These are phyloP conservation scores for Papilio helenus DNA, from an alignment of 1,140 invertebrate genomes.

Conservation along the genomic window DNA sequence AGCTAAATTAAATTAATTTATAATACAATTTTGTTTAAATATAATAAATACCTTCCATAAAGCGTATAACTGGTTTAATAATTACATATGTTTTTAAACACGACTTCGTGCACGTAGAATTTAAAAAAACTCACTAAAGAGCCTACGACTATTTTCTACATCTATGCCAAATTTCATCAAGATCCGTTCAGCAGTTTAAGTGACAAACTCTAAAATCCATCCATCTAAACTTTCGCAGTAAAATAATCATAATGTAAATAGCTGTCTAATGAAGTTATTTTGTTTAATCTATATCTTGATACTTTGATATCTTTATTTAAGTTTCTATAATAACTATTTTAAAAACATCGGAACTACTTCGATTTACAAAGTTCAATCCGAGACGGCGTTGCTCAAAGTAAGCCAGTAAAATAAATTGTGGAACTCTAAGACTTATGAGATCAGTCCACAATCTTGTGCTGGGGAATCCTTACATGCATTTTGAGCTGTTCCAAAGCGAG, in stretches of 20 bases:
- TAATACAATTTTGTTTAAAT: too few relatives aligned
- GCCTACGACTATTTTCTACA: too few relatives aligned
- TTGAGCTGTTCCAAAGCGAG: slow-evolving; percentile 31
- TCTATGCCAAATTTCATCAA: too few relatives aligned
- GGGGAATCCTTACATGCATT: slow-evolving; percentile 34
- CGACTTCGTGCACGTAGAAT: too few relatives aligned
- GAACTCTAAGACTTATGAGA: slow-evolving; percentile 37
- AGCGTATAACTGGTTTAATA: neutral
- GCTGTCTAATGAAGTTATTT: neutral
- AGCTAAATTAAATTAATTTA: too few relatives aligned
- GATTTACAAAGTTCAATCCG: slow-evolving; percentile 33
- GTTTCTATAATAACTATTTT: slow-evolving; percentile 19
- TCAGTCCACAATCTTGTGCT: slow-evolving; percentile 30
- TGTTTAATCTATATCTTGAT: neutral
- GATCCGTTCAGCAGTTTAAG: too few relatives aligned
- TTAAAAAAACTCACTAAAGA: too few relatives aligned
- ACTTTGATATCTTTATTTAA: neutral
- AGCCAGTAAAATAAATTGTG: slow-evolving; percentile 37
- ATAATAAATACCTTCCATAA: neutral
- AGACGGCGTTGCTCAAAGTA: slow-evolving; percentile 23
- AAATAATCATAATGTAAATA: too few relatives aligned
- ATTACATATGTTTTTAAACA: too few relatives aligned
- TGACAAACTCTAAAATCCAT: too few relatives aligned
- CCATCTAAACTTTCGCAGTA: too few relatives aligned
- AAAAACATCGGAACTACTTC: slow-evolving; percentile 29